phyloP scores from a whole-genome alignment of 2,888 invertebrate genomes.

The Blastobasis adustella region DNA sequence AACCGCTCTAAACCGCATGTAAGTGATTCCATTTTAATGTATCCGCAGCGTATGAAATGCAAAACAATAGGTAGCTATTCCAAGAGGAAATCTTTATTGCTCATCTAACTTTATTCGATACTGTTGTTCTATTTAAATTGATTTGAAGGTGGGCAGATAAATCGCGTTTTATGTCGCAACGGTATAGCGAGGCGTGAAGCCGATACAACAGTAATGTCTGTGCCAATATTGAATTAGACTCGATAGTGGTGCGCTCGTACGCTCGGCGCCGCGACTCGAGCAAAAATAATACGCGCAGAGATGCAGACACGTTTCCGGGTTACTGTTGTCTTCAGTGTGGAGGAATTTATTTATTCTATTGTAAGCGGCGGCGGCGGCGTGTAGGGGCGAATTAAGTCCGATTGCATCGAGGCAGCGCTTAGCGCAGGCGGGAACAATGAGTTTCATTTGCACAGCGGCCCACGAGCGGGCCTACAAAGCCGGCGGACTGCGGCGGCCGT shows the following conservation, averaged over 20 bases:
- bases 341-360: constrained; percentile 36
- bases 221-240: constrained; percentile 53
- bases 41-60: constrained; percentile 37
- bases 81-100: constrained; percentile 56
- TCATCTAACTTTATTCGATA: constrained; percentile 51
- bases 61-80: constrained; percentile 51
- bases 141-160: constrained; percentile 55
- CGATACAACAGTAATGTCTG: constrained; percentile 44
- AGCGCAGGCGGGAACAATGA: constrained; percentile 25
- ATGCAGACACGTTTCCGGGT: constrained; percentile 36
- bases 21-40: too few species aligned
- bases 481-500: constrained; percentile 2
- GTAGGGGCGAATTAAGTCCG: constrained; percentile 28
- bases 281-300: constrained; percentile 33
- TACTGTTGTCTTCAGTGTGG: constrained; percentile 38
- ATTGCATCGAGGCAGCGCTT: constrained; percentile 34
- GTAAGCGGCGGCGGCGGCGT: constrained; percentile 17
- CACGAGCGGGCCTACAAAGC: constrained; percentile 5
- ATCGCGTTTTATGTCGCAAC: constrained; percentile 53
- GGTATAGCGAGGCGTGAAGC: constrained; percentile 25
- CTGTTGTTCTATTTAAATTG: constrained; percentile 51
- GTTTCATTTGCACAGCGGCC: constrained; percentile 16
- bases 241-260: constrained; percentile 28
- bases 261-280: constrained; percentile 33
- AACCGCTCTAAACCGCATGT: constrained; percentile 1